Percentiles rank a stretch among this genome's conserved stretches.
These are phyloP conservation scores for Orthosia gothica DNA, from an alignment of 2,888 invertebrate species.

Conservation along the genomic window DNA sequence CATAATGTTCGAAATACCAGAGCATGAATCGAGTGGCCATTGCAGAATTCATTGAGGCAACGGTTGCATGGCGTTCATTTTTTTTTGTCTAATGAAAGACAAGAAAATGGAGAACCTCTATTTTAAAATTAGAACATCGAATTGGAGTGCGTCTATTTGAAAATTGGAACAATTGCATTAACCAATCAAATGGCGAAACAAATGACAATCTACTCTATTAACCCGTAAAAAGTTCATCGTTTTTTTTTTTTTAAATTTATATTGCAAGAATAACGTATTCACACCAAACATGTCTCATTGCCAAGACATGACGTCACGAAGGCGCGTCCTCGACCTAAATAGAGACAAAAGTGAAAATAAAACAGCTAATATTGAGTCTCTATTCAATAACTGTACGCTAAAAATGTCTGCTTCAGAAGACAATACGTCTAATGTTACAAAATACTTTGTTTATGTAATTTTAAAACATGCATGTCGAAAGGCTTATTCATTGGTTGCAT, in stretches of 20 bases:
- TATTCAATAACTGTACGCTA: slow-evolving; percentile 55
- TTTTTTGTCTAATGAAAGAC: slow-evolving; percentile 17
- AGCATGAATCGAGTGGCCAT: slow-evolving; percentile 21
- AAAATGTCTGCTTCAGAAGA: slow-evolving; percentile 37
- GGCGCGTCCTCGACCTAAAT: slow-evolving; percentile 87
- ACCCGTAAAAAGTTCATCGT: slow-evolving; percentile 4
- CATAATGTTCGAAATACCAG: slow-evolving; percentile 58
- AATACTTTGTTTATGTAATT: slow-evolving; percentile 60
- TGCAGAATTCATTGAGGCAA: slow-evolving; percentile 56
- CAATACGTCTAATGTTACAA: slow-evolving; percentile 52
- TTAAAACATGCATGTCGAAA: slow-evolving; percentile 50
- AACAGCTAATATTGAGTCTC: slow-evolving; percentile 73
- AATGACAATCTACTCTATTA: slow-evolving; percentile 3
- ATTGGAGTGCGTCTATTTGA: background rate
- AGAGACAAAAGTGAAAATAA: slow-evolving; percentile 85
- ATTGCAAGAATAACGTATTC: slow-evolving; percentile 63
- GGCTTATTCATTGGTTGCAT: slow-evolving; percentile 62
- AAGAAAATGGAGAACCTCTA: background rate
- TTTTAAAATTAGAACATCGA: slow-evolving; percentile 27
- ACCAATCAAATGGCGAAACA: background rate
- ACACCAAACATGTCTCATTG: slow-evolving; percentile 42
- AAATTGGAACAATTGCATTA: background rate
- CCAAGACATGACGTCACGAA: slow-evolving; percentile 76
- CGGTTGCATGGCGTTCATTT: slow-evolving; percentile 52
- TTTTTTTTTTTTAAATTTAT: slow-evolving; percentile 48